Evolutionary conservation across 64 coral and sea anemone species (phyloP), one percentile per base, ranked within the genome.

Genomic region (Montipora foliosa): DNA sequence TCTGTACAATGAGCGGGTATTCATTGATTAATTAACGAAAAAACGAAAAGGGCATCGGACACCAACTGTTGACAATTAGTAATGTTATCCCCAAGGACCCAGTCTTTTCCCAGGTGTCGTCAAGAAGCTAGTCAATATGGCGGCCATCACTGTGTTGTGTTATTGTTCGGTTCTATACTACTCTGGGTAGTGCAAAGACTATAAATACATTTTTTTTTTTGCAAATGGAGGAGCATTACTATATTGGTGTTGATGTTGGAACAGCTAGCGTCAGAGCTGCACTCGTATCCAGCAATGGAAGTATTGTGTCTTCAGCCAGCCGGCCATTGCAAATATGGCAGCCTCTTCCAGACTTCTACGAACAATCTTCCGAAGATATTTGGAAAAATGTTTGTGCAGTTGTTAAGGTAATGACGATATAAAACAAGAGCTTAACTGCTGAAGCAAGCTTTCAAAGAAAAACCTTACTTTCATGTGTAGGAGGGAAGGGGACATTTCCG

Each of bases 171-270:
- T 57, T 57, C 53, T 57, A 8, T 1, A 57, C 37, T 37, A 37
- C 2, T 37, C 37, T 0, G 0, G 37, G 37, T 37, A 37, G 79
- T 45, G 57, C 49, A 14, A 67, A 67, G 62, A 67, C 7, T 3
- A 14, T 67, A 14, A 67, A 67, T 67, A 14, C 19, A 21, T 24
- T 24, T 76, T 6, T 45, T 14, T 10, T 0, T 14, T 78, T 17
- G 50, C 47, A n/a, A 71, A 86, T 86, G 82, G 62, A 4, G 22
- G 79, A 84, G 12, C 77, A 69, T 17, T 95, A 83, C 92, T 97
- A 92, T 76, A 82, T 97, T 62, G 96, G 96, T 72, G 96, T 95
- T 59, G 96, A 97, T 92, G 96, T 97, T 13, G 96, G 96, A 19
- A 97, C 93, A 3, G 67, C 53, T 22, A 97, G 96, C 45, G 96